Evolutionary conservation across 1,140 invertebrate species (phyloP).

Genomic region (Drosophila equinoxialis): DNA sequence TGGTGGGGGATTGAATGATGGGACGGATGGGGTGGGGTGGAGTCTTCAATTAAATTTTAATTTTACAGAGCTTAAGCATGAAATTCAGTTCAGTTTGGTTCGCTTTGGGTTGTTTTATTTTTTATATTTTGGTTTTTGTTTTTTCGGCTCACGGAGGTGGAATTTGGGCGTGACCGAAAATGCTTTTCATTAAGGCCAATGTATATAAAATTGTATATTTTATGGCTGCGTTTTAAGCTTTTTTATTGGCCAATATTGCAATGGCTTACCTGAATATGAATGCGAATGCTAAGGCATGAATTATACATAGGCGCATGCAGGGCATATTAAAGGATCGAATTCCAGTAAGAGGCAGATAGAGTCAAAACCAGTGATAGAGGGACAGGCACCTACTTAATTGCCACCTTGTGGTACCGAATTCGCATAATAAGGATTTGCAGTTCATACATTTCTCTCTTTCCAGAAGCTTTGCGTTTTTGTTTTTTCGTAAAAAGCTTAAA

Average conservation of each 20-base stretch:
- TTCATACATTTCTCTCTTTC: no score
- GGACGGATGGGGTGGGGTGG: background rate
- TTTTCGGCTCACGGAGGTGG: slow-evolving; percentile 13
- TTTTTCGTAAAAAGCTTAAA: no score
- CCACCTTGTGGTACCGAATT: background rate
- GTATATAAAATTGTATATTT: slow-evolving; percentile 74
- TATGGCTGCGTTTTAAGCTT: slow-evolving; percentile 74
- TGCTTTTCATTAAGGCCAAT: slow-evolving; percentile 69
- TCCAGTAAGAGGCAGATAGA: background rate
- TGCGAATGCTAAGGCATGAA: background rate
- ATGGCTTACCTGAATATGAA: slow-evolving; percentile 26
- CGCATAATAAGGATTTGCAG: no score
- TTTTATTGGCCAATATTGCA: slow-evolving; percentile 59
- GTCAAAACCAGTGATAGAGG: background rate
- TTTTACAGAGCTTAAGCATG: slow-evolving; percentile 82
- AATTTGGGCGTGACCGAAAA: slow-evolving; percentile 8
- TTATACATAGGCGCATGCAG: background rate
- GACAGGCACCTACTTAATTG: background rate
- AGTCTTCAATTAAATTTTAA: slow-evolving; percentile 81
- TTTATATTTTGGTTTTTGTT: slow-evolving; percentile 20
- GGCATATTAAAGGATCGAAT: background rate
- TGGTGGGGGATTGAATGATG: background rate
- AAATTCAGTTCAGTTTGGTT: slow-evolving; percentile 54
- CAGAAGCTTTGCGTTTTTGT: no score
- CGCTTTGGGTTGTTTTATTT: background rate